These are phyloP conservation scores for Omphaloscelis lunosa DNA, from an alignment of 2,888 invertebrate species.

Conservation along the genomic window DNA sequence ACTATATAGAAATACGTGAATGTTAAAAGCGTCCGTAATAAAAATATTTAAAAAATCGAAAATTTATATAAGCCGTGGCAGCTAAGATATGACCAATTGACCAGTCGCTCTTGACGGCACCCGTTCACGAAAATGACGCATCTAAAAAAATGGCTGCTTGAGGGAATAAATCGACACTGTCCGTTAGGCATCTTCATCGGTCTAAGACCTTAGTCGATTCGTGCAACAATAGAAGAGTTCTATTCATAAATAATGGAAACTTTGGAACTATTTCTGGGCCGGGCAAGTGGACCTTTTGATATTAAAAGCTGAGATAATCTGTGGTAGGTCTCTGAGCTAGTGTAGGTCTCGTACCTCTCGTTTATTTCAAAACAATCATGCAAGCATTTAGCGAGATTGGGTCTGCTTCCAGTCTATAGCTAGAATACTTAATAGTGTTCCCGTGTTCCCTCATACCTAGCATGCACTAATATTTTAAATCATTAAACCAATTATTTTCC, in stretches of 20 bases:
- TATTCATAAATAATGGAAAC: constrained; percentile 40
- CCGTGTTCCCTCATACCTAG: neutral
- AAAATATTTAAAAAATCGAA: too few species aligned
- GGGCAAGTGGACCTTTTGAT: neutral
- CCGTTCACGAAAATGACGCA: too few species aligned
- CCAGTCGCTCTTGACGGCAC: too few species aligned
- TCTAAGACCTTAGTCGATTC: neutral
- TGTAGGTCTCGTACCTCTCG: neutral
- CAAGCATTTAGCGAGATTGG: neutral
- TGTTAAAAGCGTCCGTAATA: too few species aligned
- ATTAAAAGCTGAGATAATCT: neutral
- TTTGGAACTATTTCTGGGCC: constrained; percentile 7
- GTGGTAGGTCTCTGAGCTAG: neutral
- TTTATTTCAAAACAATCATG: neutral
- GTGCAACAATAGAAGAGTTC: constrained; percentile 14
- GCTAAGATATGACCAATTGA: too few species aligned
- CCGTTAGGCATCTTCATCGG: neutral
- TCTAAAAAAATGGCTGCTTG: neutral
- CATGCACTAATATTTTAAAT: neutral
- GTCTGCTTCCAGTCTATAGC: neutral
- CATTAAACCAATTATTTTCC: neutral
- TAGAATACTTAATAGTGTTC: neutral
- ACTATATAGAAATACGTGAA: too few species aligned
- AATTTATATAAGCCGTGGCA: too few species aligned
- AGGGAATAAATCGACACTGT: constrained; percentile 8